phyloP scores from a whole-genome alignment of 2,797 vertebrate species.

The Synaphobranchus kaupii region DNA sequence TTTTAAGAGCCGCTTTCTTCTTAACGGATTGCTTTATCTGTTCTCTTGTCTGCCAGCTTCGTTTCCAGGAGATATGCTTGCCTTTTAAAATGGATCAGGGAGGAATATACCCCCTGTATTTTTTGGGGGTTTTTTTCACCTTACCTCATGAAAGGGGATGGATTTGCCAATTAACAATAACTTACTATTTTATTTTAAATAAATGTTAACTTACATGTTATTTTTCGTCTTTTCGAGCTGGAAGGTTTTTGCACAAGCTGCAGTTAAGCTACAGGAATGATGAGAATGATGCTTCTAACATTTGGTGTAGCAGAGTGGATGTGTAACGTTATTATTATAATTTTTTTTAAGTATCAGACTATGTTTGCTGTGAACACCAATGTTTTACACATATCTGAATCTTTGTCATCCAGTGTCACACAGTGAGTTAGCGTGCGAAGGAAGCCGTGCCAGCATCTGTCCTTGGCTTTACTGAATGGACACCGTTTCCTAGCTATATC shows the following conservation, averaged over 20 bases:
- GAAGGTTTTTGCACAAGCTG: neutral
- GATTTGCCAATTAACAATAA: neutral
- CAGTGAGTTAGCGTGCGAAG: neutral
- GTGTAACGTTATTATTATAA: neutral
- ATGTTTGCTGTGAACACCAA: no score
- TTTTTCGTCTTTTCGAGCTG: neutral
- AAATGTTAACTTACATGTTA: neutral
- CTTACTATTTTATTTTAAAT: neutral
- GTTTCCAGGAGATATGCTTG: neutral
- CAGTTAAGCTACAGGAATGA: neutral
- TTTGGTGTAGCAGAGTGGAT: no score
- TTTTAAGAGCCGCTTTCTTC: neutral
- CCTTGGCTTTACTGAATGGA: neutral
- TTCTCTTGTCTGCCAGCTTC: neutral
- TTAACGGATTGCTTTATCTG: neutral
- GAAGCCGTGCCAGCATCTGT: neutral
- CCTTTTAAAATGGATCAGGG: neutral
- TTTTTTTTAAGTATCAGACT: neutral
- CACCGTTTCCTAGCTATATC: no score
- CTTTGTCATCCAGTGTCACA: neutral
- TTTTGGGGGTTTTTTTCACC: neutral
- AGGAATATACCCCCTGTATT: neutral
- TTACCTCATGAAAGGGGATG: neutral
- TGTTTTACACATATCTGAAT: neutral
- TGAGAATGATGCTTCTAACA: no score